phyloP scores from a whole-genome alignment of 1,140 invertebrate genomes.

The Danaus melanippus region DNA sequence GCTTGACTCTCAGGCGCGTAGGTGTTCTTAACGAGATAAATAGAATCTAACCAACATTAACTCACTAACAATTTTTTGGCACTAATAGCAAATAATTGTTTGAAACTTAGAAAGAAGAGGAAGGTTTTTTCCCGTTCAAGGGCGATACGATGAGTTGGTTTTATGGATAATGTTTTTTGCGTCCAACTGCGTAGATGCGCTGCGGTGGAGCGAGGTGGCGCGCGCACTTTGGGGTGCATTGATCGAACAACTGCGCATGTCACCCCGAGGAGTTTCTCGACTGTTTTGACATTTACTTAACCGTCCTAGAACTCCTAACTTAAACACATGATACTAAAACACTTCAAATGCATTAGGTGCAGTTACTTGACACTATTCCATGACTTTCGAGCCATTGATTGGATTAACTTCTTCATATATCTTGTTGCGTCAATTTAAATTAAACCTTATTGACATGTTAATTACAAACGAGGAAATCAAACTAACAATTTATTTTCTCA shows the following conservation, averaged over 20 bases:
- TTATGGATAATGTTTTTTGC: conserved; percentile 55
- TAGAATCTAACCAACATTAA: conserved; percentile 25
- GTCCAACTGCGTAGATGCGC: conserved; percentile 60
- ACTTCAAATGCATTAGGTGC: conserved; percentile 20
- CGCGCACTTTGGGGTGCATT: conserved; percentile 63
- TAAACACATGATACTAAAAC: conserved; percentile 29
- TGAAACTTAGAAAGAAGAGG: conserved; percentile 15
- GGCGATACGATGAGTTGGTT: conserved; percentile 42
- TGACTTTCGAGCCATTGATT: conserved; percentile 15
- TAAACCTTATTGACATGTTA: background rate
- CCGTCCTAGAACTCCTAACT: conserved; percentile 12
- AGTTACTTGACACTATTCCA: conserved; percentile 27
- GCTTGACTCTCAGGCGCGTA: conserved; percentile 31
- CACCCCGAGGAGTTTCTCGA: conserved; percentile 37
- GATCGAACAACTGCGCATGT: conserved; percentile 64
- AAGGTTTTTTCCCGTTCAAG: conserved; percentile 44
- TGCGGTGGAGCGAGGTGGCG: conserved; percentile 45
- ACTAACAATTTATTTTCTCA: conserved; percentile 11
- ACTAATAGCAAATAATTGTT: conserved; percentile 34
- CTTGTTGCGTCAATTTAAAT: background rate
- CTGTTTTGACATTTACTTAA: conserved; percentile 57
- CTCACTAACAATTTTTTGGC: conserved; percentile 26
- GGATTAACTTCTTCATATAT: conserved; percentile 4
- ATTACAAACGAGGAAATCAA: conserved; percentile 12
- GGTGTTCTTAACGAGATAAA: conserved; percentile 47